Conservation (phyloP, 2,888 invertebrate genomes). For the Epistrophe eligans region DNA sequence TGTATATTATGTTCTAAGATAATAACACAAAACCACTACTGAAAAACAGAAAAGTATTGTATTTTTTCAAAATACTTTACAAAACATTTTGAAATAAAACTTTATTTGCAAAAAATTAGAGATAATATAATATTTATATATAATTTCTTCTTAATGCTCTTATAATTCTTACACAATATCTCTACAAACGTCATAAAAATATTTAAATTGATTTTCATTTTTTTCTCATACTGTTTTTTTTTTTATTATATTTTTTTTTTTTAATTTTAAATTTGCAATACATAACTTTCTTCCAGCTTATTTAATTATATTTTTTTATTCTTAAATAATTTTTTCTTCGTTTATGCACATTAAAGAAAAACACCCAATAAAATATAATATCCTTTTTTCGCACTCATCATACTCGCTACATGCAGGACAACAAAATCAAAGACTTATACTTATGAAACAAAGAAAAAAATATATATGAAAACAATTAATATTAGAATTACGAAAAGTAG, state of each 20-base stretch:
- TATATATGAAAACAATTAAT: neutral
- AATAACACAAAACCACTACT: neutral
- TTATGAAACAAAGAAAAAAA: conserved; percentile 26
- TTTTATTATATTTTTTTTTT: conserved; percentile 1
- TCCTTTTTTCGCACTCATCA: conserved; percentile 46
- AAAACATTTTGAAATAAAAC: conserved; percentile 75
- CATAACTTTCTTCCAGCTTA: conserved; percentile 50
- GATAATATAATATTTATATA: conserved; percentile 71
- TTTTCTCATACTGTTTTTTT: conserved; percentile 28
- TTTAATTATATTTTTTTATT: conserved; percentile 38
- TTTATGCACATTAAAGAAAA: conserved; percentile 60
- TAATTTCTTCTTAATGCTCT: conserved; percentile 67
- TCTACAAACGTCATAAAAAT: conserved; percentile 76
- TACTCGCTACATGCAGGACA: conserved; percentile 62
- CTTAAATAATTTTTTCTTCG: conserved; percentile 41
- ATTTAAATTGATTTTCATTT: conserved; percentile 64
- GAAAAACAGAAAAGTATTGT: neutral
- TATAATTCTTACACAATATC: conserved; percentile 72
- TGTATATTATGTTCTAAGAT: neutral
- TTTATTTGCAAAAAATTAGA: conserved; percentile 75
- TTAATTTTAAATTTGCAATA: conserved; percentile 56
- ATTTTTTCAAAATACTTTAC: conserved; percentile 75
- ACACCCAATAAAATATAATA: conserved; percentile 59
- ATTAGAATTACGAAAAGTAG: neutral
- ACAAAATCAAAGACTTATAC: conserved; percentile 9